A percentile compares a stretch with the other conserved stretches of the same genome.
These are phyloP conservation scores for Tauraco erythrolophus DNA, from an alignment of 2,113 vertebrate species.

Conservation along the genomic window DNA sequence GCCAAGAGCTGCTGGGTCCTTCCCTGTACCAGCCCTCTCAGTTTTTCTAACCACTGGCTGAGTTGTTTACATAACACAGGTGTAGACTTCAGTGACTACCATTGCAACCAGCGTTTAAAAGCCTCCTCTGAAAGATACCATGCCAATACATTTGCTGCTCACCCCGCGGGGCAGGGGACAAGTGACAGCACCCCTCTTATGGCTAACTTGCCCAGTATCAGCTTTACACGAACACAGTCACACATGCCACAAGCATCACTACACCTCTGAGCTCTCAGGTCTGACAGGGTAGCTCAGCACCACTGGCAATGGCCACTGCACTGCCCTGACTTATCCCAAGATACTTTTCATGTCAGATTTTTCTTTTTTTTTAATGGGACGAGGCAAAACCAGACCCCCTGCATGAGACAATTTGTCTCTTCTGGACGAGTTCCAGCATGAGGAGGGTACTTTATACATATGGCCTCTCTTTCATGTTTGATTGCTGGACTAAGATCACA, in stretches of 20 bases:
- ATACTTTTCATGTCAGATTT: background rate
- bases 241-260: background rate
- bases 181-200: background rate
- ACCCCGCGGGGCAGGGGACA: background rate
- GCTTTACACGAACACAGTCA: rapidly evolving
- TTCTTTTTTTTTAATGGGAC: background rate
- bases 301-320: background rate
- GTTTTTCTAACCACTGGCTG: background rate
- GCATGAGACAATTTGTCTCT: slow-evolving; percentile 4
- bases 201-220: rapidly evolving
- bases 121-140: background rate
- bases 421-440: background rate
- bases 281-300: background rate
- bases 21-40: background rate
- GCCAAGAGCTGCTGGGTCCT: background rate
- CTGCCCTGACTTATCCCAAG: background rate
- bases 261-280: background rate
- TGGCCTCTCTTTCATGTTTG: slow-evolving; percentile 44
- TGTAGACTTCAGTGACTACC: background rate
- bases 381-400: background rate
- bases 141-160: background rate
- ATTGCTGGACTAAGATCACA: slow-evolving; percentile 49
- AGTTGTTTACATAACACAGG: background rate
- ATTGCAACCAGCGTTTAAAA: background rate
- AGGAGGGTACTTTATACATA: slow-evolving; percentile 11